Evolutionary conservation across 2,888 invertebrate species (phyloP).

Genomic region (Platerodrilus igneus): DNA sequence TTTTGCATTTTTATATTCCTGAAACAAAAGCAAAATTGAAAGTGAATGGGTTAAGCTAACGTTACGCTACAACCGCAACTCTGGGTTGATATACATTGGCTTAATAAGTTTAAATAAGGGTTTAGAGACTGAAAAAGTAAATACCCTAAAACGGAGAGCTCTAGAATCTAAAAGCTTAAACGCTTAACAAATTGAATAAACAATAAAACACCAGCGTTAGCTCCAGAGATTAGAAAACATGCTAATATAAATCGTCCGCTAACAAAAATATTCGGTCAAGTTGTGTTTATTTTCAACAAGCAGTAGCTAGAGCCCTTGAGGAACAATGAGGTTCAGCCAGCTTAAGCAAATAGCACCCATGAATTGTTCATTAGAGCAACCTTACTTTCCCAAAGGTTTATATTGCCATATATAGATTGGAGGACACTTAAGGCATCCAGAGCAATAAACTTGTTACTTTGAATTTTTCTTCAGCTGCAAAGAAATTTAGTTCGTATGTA

Average conservation of each 20-base stretch:
- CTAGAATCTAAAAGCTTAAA: conserved; percentile 18
- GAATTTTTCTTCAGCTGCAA: no score
- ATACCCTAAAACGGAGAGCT: conserved; percentile 13
- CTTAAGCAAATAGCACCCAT: conserved; percentile 26
- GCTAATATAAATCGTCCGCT: conserved; percentile 28
- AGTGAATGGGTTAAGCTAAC: no score
- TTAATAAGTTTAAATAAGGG: conserved; percentile 16
- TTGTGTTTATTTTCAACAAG: conserved; percentile 30
- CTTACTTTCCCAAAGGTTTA: no score
- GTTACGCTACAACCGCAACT: no score
- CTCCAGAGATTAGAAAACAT: conserved; percentile 33
- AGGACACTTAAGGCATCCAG: no score
- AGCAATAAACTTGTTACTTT: no score
- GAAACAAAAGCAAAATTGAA: no score
- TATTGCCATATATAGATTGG: no score
- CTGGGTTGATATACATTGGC: no score
- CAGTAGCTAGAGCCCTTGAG: conserved; percentile 25
- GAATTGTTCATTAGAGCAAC: no score
- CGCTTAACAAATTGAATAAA: conserved; percentile 31
- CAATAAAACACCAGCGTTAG: conserved; percentile 25
- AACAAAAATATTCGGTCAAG: conserved; percentile 26
- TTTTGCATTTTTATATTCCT: no score
- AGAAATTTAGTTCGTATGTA: no score
- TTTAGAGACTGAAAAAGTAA: conserved; percentile 18
- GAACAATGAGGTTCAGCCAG: conserved; percentile 19